These are phyloP conservation scores for Amaurobius ferox DNA, from an alignment of 2,888 invertebrate genomes.

Conservation along the genomic window DNA sequence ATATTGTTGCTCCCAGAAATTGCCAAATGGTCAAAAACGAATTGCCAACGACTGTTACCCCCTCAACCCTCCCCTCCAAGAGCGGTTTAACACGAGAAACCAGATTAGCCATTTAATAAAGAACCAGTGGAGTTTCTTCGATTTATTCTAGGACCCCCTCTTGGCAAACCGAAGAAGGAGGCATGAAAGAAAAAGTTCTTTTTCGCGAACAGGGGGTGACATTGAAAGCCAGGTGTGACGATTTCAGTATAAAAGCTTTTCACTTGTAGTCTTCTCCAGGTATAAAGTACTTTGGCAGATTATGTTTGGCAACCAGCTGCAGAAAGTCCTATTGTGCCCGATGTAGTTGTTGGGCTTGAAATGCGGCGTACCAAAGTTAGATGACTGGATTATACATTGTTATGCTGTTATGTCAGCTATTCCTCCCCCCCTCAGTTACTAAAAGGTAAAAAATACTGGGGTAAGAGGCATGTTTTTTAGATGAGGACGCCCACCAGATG, in stretches of 20 bases:
- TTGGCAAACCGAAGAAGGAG: slow-evolving; percentile 1
- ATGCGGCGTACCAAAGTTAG: slow-evolving; percentile 16
- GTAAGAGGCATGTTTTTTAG: not conserved
- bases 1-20: not conserved
- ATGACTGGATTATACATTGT: slow-evolving; percentile 14
- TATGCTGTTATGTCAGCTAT: slow-evolving; percentile 5
- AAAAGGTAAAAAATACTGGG: slow-evolving; percentile 1
- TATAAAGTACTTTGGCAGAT: not conserved
- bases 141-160: slow-evolving; percentile 1
- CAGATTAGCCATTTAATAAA: slow-evolving; percentile 63
- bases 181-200: not conserved
- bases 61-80: not conserved
- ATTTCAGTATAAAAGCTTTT: slow-evolving; percentile 50
- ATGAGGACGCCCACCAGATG: slow-evolving; percentile 8
- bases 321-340: slow-evolving; percentile 1
- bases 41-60: not conserved
- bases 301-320: slow-evolving; percentile 12
- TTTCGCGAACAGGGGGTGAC: slow-evolving; percentile 11
- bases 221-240: slow-evolving; percentile 64
- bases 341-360: slow-evolving; percentile 14
- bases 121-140: slow-evolving; percentile 4
- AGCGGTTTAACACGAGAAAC: slow-evolving; percentile 65
- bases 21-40: slow-evolving; percentile 11
- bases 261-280: slow-evolving; percentile 6
- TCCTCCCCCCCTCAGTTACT: not conserved